Percentiles rank a stretch among this genome's conserved stretches.
Evolutionary conservation across 2,888 invertebrate species (phyloP).

Genomic region (Leucophenga montana): DNA sequence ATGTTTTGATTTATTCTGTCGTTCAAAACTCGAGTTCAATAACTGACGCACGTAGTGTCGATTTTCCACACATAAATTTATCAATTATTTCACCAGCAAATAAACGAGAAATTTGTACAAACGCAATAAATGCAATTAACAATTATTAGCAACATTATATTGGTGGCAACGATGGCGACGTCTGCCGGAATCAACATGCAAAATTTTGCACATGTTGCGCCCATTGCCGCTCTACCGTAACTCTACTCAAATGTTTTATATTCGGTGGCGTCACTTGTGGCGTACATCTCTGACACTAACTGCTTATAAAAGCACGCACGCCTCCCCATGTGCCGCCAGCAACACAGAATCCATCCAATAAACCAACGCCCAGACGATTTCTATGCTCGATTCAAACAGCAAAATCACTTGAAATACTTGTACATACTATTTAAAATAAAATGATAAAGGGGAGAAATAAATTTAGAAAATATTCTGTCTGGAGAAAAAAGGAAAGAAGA

Average conservation of each 20-base stretch:
- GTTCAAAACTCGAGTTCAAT: not conserved
- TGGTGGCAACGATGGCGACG: not conserved
- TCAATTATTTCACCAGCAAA: not conserved
- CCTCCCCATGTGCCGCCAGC: no score
- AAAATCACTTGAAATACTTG: not conserved
- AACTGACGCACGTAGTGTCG: not conserved
- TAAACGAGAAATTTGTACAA: not conserved
- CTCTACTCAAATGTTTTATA: not conserved
- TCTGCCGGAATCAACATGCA: constrained; percentile 14
- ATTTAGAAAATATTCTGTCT: no score
- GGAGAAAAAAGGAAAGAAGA: not conserved
- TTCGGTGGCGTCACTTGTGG: constrained; percentile 26
- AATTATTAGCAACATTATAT: constrained; percentile 8
- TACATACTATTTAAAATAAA: not conserved
- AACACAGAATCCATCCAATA: no score
- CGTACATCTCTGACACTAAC: constrained; percentile 14
- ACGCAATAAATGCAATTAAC: constrained; percentile 13
- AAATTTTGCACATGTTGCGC: constrained; percentile 31
- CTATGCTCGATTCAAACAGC: not conserved
- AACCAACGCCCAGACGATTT: constrained; percentile 25
- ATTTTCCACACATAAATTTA: constrained; percentile 6
- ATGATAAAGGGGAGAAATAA: no score
- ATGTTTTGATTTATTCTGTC: constrained; percentile 5
- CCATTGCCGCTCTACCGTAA: constrained; percentile 8
- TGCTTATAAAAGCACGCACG: constrained; percentile 7